Evolutionary conservation across 1,140 invertebrate genomes (phyloP).

Genomic region (Meloidogyne floridensis): DNA sequence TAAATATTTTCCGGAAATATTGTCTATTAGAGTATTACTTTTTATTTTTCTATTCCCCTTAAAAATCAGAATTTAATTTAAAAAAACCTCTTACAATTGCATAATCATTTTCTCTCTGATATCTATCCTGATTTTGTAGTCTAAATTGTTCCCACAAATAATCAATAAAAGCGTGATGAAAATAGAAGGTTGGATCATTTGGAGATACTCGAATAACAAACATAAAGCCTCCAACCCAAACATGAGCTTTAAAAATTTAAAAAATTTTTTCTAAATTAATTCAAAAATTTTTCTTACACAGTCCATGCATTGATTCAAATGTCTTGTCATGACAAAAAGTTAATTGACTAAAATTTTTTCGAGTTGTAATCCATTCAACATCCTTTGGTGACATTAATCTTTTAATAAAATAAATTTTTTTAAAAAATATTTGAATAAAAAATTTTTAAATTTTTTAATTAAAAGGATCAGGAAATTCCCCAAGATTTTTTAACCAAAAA

Average conservation of each 20-base stretch:
- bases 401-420: constrained; percentile 38
- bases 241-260: constrained; percentile 45
- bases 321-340: constrained; percentile 66
- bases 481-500: no score
- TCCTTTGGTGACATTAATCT: constrained; percentile 57
- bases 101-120: constrained; percentile 60
- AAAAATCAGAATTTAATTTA: neutral
- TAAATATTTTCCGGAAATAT: neutral
- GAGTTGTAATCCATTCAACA: constrained; percentile 58
- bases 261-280: neutral
- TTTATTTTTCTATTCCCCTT: neutral
- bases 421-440: constrained; percentile 38
- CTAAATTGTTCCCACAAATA: constrained; percentile 66
- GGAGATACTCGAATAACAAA: constrained; percentile 63
- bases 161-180: constrained; percentile 67
- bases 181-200: constrained; percentile 60
- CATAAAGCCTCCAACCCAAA: constrained; percentile 66
- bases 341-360: constrained; percentile 58
- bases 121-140: constrained; percentile 55
- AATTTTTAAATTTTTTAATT: neutral
- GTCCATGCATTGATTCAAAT: constrained; percentile 66
- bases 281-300: neutral
- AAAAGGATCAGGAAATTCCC: no score
- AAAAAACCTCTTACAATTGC: constrained; percentile 49
- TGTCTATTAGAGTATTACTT: no score